Conservation (phyloP, 2,888 invertebrate genomes). For the Lasioglossum villosulum region DNA sequence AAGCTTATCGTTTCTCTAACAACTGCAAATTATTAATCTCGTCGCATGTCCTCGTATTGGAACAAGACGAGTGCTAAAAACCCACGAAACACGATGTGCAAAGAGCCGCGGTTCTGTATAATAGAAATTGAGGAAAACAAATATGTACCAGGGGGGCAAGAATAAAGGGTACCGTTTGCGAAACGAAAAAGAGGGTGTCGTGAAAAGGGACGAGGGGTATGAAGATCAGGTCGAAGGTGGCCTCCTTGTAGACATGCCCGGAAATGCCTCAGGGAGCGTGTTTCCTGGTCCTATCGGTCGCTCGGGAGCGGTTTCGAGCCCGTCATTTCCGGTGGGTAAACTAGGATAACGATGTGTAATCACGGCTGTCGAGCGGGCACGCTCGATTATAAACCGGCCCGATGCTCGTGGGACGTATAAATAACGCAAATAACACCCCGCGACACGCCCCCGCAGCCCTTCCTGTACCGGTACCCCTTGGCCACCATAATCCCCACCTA, state of each 20-base stretch:
- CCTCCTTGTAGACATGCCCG: slow-evolving; percentile 36
- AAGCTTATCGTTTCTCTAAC: too few species aligned
- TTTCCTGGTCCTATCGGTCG: slow-evolving; percentile 60
- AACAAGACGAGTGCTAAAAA: not conserved
- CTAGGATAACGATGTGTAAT: slow-evolving; percentile 83
- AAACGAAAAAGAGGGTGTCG: not conserved
- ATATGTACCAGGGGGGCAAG: not conserved
- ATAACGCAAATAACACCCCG: slow-evolving; percentile 81
- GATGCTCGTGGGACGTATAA: slow-evolving; percentile 82
- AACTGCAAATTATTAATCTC: not conserved
- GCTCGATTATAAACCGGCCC: slow-evolving; percentile 79
- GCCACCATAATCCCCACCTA: slow-evolving; percentile 8
- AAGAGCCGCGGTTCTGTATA: not conserved
- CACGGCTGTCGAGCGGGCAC: slow-evolving; percentile 76
- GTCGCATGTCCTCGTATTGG: not conserved
- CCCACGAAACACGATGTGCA: not conserved
- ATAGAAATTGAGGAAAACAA: not conserved
- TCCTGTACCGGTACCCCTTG: slow-evolving; percentile 1
- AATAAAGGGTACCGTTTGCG: too few species aligned
- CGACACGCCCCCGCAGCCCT: slow-evolving; percentile 45
- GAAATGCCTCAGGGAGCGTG: slow-evolving; percentile 59
- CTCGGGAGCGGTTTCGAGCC: slow-evolving; percentile 63
- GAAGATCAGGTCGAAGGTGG: slow-evolving; percentile 22
- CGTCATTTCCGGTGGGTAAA: slow-evolving; percentile 82
- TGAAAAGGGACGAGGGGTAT: not conserved